Percentiles rank a stretch among this genome's conserved stretches.
Evolutionary conservation across 2,797 vertebrate genomes (phyloP).

Genomic region (Poeciliopsis infans): DNA sequence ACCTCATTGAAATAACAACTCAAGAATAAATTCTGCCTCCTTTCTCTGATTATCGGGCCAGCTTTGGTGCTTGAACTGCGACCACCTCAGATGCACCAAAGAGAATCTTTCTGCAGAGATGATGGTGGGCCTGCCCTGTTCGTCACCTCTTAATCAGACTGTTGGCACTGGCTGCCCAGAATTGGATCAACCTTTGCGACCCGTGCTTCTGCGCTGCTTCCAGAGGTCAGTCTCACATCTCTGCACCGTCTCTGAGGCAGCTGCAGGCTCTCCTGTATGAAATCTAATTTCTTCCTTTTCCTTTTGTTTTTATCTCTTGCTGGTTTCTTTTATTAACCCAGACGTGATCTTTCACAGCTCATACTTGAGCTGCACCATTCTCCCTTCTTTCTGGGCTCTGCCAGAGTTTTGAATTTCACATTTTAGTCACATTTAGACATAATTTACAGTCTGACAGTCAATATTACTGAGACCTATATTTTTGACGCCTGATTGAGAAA

Average conservation of each 20-base stretch:
- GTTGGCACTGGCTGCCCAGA: constrained; percentile 65
- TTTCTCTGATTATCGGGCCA: constrained; percentile 29
- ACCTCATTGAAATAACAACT: constrained; percentile 11
- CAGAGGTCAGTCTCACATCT: constrained; percentile 66
- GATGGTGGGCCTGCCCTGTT: constrained; percentile 58
- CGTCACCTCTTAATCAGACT: constrained; percentile 74
- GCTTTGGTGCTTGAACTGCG: constrained; percentile 24
- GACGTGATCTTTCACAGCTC: constrained; percentile 52
- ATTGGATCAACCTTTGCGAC: constrained; percentile 71
- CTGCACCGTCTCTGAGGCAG: constrained; percentile 50
- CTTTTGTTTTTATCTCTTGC: constrained; percentile 66
- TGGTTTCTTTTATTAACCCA: constrained; percentile 64
- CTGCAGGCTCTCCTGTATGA: constrained; percentile 51
- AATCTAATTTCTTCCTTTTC: constrained; percentile 65
- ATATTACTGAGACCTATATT: constrained; percentile 46
- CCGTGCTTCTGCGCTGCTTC: constrained; percentile 64
- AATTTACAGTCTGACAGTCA: constrained; percentile 9
- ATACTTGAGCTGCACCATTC: constrained; percentile 36
- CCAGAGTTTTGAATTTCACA: constrained; percentile 31
- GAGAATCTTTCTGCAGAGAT: constrained; percentile 46
- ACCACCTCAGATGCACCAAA: constrained; percentile 21
- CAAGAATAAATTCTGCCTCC: not conserved
- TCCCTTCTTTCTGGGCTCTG: constrained; percentile 20
- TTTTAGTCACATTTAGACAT: constrained; percentile 20
- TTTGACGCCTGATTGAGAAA: constrained; percentile 58